Base-by-base conservation (phyloP, 2,888 invertebrate genomes). In the Drosophila borborema region DNA sequence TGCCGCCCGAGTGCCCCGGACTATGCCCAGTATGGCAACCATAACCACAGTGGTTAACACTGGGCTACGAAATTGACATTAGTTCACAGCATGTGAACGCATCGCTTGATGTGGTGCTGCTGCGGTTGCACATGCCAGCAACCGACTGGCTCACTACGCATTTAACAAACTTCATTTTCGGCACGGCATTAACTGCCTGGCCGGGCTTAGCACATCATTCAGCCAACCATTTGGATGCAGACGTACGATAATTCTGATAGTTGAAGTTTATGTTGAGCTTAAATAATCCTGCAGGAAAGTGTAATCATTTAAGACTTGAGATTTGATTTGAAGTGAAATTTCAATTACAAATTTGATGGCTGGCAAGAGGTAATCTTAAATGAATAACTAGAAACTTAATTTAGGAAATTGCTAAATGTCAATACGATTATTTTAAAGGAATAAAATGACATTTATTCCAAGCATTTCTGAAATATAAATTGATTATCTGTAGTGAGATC, bases 21-120 rank as follows among this genome's bases (percentile, higher is more conserved):
- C n/a, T 20, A 18, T 36, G 38, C 28, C 31, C 41, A 63, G 56
- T 40, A 48, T 40, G 18, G 36, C 49, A 61, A 55, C 61, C 54
- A 41, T 55, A 60, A 41, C 59, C 31, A 60, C 10, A 20, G 53
- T 55, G 54, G 55, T 40, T 43, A 23, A 20, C 48, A 38, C 38
- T 64, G 43, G 38, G 46, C 40, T 43, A 20, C 23, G n/a, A 16
- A 46, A 55, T 55, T 55, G 54, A 48, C 62, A 56, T 49, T 70
- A 41, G 48, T 23, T 31, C 20, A 41, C 10, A 58, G 23, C 46
- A 40, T 28, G 41, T 18, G n/a, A n/a, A 43, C 48, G 54, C 58
- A 53, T 31, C 70, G 45, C 45, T 40, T 36, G 34, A 54, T 43
- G 60, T 55, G 60, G 20, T n/a, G 31, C 5, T 41, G 12, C 41